A percentile compares a stretch with the other conserved stretches of the same genome.
Evolutionary conservation across 2,797 vertebrate species (phyloP).

Genomic region (Xiphorhynchus erythropygius): DNA sequence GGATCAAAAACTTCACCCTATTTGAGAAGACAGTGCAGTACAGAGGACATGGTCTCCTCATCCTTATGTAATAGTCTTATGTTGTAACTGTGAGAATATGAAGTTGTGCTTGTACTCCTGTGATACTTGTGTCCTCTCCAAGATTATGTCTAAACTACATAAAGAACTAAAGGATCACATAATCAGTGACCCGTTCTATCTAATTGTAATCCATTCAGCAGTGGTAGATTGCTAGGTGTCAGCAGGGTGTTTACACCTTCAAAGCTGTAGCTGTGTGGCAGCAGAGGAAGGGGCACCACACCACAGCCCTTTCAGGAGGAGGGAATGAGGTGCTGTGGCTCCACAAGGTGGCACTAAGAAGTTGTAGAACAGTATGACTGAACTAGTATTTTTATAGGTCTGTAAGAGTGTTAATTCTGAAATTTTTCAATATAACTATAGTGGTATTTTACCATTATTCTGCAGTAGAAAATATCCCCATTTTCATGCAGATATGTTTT

Average conservation of each 20-base stretch:
- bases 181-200: neutral
- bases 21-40: neutral
- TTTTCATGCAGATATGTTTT: neutral
- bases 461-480: neutral
- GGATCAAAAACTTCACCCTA: neutral
- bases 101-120: neutral
- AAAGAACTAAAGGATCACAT: neutral
- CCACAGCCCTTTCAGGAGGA: too few relatives aligned
- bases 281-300: neutral
- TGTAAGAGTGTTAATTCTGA: neutral
- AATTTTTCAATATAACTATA: neutral
- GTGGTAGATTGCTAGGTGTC: neutral
- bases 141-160: neutral
- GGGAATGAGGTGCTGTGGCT: neutral
- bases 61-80: neutral
- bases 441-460: neutral
- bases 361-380: neutral
- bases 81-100: neutral
- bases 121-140: neutral
- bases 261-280: rapidly evolving
- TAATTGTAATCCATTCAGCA: neutral
- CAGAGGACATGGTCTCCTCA: neutral
- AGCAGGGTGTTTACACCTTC: neutral
- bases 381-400: neutral
- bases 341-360: constrained; percentile 77